A percentile compares a stretch with the other conserved stretches of the same genome.
Conservation (phyloP, 30 jellyfish, hydroid and myxozoan species). For the Haliclystus octoradiatus region DNA sequence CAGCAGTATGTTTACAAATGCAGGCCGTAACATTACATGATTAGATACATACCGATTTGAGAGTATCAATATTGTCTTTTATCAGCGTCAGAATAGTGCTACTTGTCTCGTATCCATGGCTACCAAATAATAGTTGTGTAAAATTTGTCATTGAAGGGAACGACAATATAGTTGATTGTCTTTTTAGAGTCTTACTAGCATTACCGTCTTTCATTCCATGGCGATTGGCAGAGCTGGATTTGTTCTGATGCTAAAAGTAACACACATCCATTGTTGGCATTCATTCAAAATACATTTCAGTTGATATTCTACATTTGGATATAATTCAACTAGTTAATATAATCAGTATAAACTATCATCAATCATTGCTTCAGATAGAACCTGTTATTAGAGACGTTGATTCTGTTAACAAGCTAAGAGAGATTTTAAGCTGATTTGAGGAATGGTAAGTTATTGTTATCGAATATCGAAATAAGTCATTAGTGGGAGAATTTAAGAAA, state of each 20-base stretch:
- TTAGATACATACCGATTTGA: slow-evolving; percentile 47
- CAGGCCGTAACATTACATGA: background rate
- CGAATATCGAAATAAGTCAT: too few species aligned
- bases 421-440: too few species aligned
- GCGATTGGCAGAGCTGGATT: background rate
- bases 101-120: slow-evolving; percentile 22
- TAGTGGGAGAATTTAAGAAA: too few species aligned
- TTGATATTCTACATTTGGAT: too few species aligned
- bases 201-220: background rate
- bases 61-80: slow-evolving; percentile 67
- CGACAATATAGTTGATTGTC: background rate
- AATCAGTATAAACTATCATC: too few species aligned
- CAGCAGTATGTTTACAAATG: background rate
- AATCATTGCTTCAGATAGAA: too few species aligned
- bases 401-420: too few species aligned
- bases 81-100: slow-evolving; percentile 25
- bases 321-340: too few species aligned
- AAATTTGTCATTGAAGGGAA: slow-evolving; percentile 16
- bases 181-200: background rate
- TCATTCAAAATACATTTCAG: too few species aligned
- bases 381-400: too few species aligned
- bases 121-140: slow-evolving; percentile 25
- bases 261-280: too few species aligned
- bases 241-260: background rate
- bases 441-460: too few species aligned